These are phyloP conservation scores for Chloebia gouldiae DNA, from an alignment of 2,113 vertebrate species.

Conservation along the genomic window DNA sequence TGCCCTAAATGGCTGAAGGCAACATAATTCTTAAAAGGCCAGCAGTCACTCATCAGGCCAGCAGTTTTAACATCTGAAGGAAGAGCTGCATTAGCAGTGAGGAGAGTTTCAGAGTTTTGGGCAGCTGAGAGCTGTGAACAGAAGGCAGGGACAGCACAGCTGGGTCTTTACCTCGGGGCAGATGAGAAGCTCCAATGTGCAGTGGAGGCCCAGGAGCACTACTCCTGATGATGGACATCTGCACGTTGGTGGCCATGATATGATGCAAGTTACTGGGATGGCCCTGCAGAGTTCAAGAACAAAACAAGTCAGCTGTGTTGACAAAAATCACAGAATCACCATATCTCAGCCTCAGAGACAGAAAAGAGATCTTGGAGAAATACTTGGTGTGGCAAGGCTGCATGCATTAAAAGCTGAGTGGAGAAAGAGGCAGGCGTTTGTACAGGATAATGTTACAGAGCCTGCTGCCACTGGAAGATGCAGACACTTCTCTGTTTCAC, in stretches of 20 bases:
- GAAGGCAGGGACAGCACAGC: not conserved
- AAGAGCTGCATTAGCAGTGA: accelerated
- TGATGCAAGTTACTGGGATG: constrained; percentile 93
- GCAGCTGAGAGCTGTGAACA: not conserved
- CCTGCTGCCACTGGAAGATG: not conserved
- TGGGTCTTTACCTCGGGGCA: constrained; percentile 86
- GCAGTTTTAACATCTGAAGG: not conserved
- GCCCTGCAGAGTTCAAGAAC: constrained; percentile 75
- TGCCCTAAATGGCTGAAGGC: not conserved
- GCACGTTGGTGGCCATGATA: constrained; percentile 91
- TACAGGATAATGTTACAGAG: not conserved
- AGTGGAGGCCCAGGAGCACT: constrained; percentile 82
- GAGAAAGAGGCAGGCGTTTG: not conserved
- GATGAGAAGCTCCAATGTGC: constrained; percentile 91
- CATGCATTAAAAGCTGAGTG: not conserved
- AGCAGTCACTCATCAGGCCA: not conserved
- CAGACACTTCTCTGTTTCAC: not conserved
- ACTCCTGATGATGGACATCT: constrained; percentile 92
- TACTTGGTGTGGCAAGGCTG: not conserved
- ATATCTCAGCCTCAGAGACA: not conserved
- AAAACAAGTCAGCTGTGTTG: not conserved
- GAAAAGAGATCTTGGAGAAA: not conserved
- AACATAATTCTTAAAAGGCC: not conserved
- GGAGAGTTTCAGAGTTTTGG: not conserved
- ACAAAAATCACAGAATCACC: not conserved